Percentiles rank a stretch among this genome's conserved stretches.
phyloP scores from a whole-genome alignment of 2,888 invertebrate genomes.

The Chaetoderma sp. region DNA sequence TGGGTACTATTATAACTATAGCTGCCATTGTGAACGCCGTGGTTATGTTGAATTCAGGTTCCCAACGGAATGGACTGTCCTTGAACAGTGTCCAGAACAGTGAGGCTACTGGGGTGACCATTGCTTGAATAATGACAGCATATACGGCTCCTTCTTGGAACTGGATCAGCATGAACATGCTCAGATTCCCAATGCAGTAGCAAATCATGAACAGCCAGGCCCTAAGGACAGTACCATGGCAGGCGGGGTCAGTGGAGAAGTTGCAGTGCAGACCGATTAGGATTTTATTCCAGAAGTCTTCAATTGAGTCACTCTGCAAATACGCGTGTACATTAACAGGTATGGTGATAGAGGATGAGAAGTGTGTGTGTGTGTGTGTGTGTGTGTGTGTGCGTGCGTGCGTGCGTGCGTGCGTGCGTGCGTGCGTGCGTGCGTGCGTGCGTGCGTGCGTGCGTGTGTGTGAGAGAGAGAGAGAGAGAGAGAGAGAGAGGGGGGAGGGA shows the following conservation, averaged over 20 bases:
- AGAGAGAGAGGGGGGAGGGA: no score
- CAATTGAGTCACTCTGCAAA: not conserved
- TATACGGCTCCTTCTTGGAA: slow-evolving; percentile 55
- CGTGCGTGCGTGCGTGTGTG: no score
- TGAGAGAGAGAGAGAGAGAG: no score
- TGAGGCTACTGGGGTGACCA: slow-evolving; percentile 46
- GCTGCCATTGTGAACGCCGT: slow-evolving; percentile 47
- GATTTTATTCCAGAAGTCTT: slow-evolving; percentile 24
- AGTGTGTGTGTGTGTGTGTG: no score
- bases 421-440: no score
- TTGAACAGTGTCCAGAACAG: slow-evolving; percentile 57
- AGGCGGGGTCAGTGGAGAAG: slow-evolving; percentile 35
- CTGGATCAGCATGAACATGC: slow-evolving; percentile 49
- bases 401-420: no score
- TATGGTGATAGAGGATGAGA: no score
- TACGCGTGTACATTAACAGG: no score
- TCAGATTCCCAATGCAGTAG: slow-evolving; percentile 43
- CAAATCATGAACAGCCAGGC: slow-evolving; percentile 44
- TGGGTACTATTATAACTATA: slow-evolving; percentile 47
- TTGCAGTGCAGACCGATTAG: slow-evolving; percentile 39
- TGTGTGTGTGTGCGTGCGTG: no score
- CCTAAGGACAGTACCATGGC: slow-evolving; percentile 34
- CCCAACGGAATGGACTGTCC: slow-evolving; percentile 41
- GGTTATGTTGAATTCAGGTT: slow-evolving; percentile 44
- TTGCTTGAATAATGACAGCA: slow-evolving; percentile 45